Base-by-base conservation (phyloP, 2,113 vertebrate species). In the Ellobius talpinus region DNA sequence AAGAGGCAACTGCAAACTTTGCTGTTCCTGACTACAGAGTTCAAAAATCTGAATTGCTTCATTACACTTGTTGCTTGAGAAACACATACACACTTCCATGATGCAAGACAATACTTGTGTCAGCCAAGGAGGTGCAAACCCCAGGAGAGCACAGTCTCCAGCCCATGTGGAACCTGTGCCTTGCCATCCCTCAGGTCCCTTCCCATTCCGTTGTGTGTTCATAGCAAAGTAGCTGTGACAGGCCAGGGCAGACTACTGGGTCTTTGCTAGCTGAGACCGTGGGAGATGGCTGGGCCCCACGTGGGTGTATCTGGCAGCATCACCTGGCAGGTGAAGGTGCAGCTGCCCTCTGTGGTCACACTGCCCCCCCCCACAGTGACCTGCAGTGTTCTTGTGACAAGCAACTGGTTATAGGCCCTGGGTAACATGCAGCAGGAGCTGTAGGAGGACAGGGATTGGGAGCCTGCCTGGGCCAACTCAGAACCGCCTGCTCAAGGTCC, bases 311-410 rank as follows among this genome's bases (percentile, higher is more conserved):
- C 68, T 50, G 91, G 36, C 50, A 86, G 87, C 55, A 17, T 21
- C 4, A 36, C 61, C 29, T 47, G 88, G 73, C 39, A 42, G 29
- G 10, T n/a, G 42, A 65, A 96, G 94, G 76, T 81, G 94, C 81
- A 0, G 2, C 81, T 63, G 88, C 55, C 90, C 93, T 92, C 68
- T 61, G 61, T 66, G 85, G 90, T 88, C 81, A 76, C 7, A 0
- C 65, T 47, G 68, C 87, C 63, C 12, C 63, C 58, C 70, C 68
- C 36, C 23, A 4, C 5, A 33, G 17, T 23, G 86, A 68, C 93
- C 39, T 24, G 78, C 78, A 47, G 1, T 1, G 78, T 26, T 78
- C 45, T 39, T 23, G 4, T 29, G 77, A 85, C 63, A 68, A 42
- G 72, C 17, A 26, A 66, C 61, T 66, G 82, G 82, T 16, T 21